Conservation (phyloP, 2,797 vertebrate species). For the Acanthis flammea region DNA sequence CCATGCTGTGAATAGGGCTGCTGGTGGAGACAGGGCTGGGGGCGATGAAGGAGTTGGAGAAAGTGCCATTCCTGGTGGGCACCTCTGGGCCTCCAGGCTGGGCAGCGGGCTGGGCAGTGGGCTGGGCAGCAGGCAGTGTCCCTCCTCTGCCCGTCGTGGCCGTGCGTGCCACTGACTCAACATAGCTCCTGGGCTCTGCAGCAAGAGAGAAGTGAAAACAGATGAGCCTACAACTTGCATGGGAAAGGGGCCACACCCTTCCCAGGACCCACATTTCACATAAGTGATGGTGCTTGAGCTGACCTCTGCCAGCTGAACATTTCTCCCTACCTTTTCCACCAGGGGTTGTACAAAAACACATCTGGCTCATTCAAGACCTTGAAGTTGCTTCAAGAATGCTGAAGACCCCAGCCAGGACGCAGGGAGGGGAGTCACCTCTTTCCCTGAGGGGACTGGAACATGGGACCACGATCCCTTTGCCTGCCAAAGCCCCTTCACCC, state of each 20-base stretch:
- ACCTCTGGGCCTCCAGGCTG: constrained; percentile 66
- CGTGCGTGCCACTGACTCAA: constrained; percentile 90
- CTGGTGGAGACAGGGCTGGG: constrained; percentile 88
- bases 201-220: neutral
- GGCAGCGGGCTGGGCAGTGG: neutral
- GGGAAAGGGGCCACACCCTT: neutral
- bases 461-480: fast-evolving
- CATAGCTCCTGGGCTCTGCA: constrained; percentile 92
- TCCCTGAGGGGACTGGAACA: neutral
- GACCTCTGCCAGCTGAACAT: neutral
- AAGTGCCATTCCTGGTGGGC: constrained; percentile 74
- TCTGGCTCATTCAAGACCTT: neutral
- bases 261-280: neutral
- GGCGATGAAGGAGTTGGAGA: constrained; percentile 75
- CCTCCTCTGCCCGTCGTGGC: constrained; percentile 72
- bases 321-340: neutral
- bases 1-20: constrained; percentile 88
- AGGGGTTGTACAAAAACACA: neutral
- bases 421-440: neutral
- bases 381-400: neutral
- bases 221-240: neutral
- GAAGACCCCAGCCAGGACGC: neutral
- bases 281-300: neutral
- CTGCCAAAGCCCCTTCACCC: neutral
- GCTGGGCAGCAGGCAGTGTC: constrained; percentile 62